Evolutionary conservation across 2,888 invertebrate species (phyloP).

Genomic region (Himalopsyche japonica): DNA sequence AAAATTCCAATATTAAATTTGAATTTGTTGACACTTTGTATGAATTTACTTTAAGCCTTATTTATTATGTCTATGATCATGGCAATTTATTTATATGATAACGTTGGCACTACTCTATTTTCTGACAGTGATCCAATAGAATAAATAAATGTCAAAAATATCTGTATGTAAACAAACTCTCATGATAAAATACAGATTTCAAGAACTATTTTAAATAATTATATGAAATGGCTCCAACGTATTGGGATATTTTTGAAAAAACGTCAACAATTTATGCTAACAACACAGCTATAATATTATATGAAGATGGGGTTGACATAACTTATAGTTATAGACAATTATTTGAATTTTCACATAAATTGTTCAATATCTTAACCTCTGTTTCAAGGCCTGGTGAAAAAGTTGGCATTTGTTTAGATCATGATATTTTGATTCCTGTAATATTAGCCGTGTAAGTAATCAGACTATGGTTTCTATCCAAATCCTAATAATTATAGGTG

Average conservation of each 20-base stretch:
- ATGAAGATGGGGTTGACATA: constrained; percentile 44
- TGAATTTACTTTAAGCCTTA: too few relatives aligned
- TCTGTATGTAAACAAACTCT: too few relatives aligned
- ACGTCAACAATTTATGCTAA: constrained; percentile 52
- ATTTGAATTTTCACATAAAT: constrained; percentile 55
- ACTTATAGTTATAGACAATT: constrained; percentile 54
- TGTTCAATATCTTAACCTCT: constrained; percentile 53
- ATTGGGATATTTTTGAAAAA: constrained; percentile 50
- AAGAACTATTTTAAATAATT: background rate
- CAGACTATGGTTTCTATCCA: background rate
- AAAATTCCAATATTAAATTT: too few relatives aligned
- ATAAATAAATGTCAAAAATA: too few relatives aligned
- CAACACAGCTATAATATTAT: constrained; percentile 47
- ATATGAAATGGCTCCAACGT: background rate
- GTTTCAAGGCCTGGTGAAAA: constrained; percentile 50
- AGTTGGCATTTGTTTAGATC: constrained; percentile 57
- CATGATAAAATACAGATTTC: too few relatives aligned
- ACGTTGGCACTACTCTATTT: too few relatives aligned
- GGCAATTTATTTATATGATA: too few relatives aligned
- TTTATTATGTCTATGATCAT: too few relatives aligned
- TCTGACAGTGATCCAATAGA: too few relatives aligned
- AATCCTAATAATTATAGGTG: too few relatives aligned
- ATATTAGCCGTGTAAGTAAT: constrained; percentile 60
- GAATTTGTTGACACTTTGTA: too few relatives aligned
- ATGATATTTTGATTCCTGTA: constrained; percentile 59